phyloP scores from a whole-genome alignment of 2,113 vertebrate species.

The Typhlomys cinereus region DNA sequence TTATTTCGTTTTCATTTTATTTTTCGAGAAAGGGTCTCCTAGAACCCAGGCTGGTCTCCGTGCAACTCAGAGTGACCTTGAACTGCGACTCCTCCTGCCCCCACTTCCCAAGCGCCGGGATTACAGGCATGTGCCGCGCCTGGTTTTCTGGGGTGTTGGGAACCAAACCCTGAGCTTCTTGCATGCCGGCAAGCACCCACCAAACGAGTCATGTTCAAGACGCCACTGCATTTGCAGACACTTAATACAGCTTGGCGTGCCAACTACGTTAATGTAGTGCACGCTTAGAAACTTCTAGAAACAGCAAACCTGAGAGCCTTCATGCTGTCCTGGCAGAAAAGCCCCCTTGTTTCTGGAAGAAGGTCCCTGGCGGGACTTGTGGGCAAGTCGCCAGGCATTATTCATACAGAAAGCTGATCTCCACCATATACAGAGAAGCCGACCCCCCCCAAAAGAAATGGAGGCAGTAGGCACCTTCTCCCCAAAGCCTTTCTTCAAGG shows the following conservation, averaged over 20 bases:
- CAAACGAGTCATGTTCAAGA: background rate
- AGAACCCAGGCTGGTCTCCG: background rate
- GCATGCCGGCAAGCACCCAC: background rate
- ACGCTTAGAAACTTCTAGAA: background rate
- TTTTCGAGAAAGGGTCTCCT: background rate
- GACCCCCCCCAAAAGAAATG: background rate
- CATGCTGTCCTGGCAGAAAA: background rate
- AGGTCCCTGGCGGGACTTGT: background rate
- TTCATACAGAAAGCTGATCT: background rate
- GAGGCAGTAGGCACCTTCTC: background rate
- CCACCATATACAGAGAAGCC: background rate
- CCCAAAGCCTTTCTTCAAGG: background rate
- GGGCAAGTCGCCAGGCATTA: background rate
- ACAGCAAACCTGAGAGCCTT: background rate
- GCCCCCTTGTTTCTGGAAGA: slow-evolving; percentile 27
- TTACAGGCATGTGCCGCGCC: too few species aligned
- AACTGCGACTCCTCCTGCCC: background rate
- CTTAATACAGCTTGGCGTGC: background rate
- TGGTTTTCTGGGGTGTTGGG: background rate
- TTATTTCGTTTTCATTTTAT: background rate
- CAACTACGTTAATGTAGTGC: background rate
- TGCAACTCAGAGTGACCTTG: background rate
- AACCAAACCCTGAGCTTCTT: rapidly evolving
- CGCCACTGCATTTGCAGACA: background rate
- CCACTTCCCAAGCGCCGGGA: background rate